A percentile compares a stretch with the other conserved stretches of the same genome.
Conservation (phyloP, 1,140 invertebrate species). For the Prorops nasuta region DNA sequence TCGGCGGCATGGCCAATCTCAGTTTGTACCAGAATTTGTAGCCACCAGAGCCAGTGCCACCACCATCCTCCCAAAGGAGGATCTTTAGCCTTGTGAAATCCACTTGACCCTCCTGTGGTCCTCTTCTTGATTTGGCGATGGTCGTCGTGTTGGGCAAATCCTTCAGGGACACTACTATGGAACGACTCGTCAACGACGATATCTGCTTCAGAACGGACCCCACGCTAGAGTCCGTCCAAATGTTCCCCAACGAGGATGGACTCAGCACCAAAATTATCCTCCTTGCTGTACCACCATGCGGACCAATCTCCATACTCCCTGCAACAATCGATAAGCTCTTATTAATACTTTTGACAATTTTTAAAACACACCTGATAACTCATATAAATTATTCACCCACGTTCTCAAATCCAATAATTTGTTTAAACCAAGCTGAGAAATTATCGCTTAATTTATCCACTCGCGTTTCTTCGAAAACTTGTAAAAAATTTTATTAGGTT, state of each 20-base stretch:
- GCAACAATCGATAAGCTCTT: too few species aligned
- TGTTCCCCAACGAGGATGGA: conserved; percentile 37
- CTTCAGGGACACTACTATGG: conserved; percentile 43
- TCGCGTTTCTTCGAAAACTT: too few species aligned
- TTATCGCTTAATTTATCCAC: too few species aligned
- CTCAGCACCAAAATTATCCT: conserved; percentile 46
- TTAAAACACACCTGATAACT: too few species aligned
- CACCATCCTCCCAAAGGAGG: conserved; percentile 39
- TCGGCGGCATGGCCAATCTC: conserved; percentile 44
- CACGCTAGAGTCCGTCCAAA: conserved; percentile 46
- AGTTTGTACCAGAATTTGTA: conserved; percentile 53
- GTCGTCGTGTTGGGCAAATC: conserved; percentile 37
- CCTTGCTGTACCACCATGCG: conserved; percentile 36
- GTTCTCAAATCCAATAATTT: too few species aligned
- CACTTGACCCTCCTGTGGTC: conserved; percentile 20
- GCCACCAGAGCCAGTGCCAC: conserved; percentile 30
- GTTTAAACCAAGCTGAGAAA: too few species aligned
- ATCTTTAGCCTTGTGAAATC: conserved; percentile 34
- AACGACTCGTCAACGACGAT: conserved; percentile 26
- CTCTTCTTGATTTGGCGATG: conserved; percentile 33
- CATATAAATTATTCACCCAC: too few species aligned
- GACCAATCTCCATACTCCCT: conserved; percentile 48
- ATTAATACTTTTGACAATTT: too few species aligned
- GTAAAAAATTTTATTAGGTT: too few species aligned
- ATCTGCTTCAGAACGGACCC: conserved; percentile 40